Base-by-base conservation (phyloP, 2,797 vertebrate species). In the Hemitrygon akajei region DNA sequence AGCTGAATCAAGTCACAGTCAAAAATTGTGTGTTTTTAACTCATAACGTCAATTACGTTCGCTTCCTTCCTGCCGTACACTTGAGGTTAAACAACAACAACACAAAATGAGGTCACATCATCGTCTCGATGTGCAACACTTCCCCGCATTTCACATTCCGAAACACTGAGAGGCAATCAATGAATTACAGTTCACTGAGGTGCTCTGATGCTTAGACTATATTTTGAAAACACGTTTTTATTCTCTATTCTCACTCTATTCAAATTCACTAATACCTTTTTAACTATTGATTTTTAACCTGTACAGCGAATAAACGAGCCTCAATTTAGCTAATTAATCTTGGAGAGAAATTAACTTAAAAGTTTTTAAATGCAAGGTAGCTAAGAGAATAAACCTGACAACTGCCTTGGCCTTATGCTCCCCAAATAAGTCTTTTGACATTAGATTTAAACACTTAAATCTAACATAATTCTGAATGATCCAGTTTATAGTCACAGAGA, bases 71-170 rank as follows among this genome's bases (percentile, higher is more conserved):
- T 91, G 69, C 66, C 66, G 40, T 14, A 73, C 71, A 34, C 22
- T 71, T 73, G 66, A 37, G 34, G 34, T 40, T 73, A 47, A 91
- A 91, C 89, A 91, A 63, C 37, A 22, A 10, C 60, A 58, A 73
- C 89, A 71, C 34, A 71, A 91, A 91, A 73, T 22, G 20, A 91
- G 89, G 89, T 91, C 66, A 91, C 66, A 34, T 11, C 60, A 89
- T 63, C 66, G 71, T 89, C 84, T 60, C 58, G 34, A 37, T 18
- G 22, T 73, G 66, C 34, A 47, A 87, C 84, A 30, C 30, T 34
- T 18, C 84, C 66, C 58, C 5, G 22, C 56, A 25, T 18, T 87
- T 63, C 34, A 2, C n/a, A 14, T n/a, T 63, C 30, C 20, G 2
- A 60, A 7, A 60, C 27, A 20, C 84, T 18, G n/a, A 58, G 14